These are phyloP conservation scores for Dallia pectoralis DNA, from an alignment of 2,797 vertebrate species.

Conservation along the genomic window DNA sequence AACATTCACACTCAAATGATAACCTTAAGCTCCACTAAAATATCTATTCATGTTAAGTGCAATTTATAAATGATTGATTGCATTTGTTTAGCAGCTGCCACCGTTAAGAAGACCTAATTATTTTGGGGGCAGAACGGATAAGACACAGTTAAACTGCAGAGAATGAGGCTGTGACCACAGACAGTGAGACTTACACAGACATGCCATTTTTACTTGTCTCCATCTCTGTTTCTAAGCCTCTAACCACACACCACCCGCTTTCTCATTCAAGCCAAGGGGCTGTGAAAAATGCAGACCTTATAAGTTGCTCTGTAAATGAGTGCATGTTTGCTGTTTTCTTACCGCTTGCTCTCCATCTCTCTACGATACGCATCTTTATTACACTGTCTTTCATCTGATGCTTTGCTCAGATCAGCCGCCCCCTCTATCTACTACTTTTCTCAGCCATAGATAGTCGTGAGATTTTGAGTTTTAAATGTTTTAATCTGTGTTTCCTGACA, in stretches of 20 bases:
- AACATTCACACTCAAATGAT: too few species aligned
- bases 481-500: not conserved
- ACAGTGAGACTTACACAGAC: not conserved
- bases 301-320: not conserved
- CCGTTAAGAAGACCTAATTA: not conserved
- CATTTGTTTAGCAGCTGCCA: not conserved
- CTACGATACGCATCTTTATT: not conserved
- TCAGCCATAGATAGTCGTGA: not conserved
- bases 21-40: too few species aligned
- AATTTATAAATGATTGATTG: not conserved
- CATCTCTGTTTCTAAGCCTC: conserved; percentile 24
- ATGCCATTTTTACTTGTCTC: not conserved
- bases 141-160: not conserved
- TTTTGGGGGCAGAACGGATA: not conserved
- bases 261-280: conserved; percentile 10
- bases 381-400: not conserved
- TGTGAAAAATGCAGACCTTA: not conserved
- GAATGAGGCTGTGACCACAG: conserved; percentile 10
- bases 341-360: not conserved
- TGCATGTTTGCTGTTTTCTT: not conserved
- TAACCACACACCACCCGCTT: conserved; percentile 44
- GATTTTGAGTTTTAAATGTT: not conserved
- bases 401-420: not conserved
- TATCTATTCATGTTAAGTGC: too few species aligned
- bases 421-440: not conserved